Base-by-base conservation (phyloP, 2,888 invertebrate genomes). In the Cylloceria caligata region DNA sequence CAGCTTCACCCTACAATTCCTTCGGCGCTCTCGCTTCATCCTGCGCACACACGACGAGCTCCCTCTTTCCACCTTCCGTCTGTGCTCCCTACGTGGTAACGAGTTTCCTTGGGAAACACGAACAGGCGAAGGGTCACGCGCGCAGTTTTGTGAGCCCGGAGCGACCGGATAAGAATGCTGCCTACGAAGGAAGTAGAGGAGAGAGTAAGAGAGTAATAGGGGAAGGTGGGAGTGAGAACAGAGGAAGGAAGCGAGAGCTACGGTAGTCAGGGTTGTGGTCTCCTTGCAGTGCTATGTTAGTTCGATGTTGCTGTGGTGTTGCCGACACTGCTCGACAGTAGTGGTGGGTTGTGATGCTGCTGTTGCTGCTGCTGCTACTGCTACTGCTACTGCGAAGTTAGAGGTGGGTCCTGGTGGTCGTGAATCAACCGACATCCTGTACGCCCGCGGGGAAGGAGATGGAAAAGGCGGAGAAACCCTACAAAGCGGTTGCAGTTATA, bases 401-500 rank as follows among this genome's bases (percentile, higher is more conserved):
- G 65, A 65, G 64, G 57, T 78, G 69, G 47, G 39, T 75, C 68
- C 39, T 64, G 60, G 68, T 77, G 73, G 52, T 81, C 81, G 77
- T 81, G 81, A 81, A 77, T 77, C 77, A 77, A 81, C 77, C 73
- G 55, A 76, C 76, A 72, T 47, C 30, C 36, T 76, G 34, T 24
- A 71, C 47, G 21, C 47, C 9, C 60, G 36, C 21, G 49, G 36
- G 27, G 13, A 5, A 57, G 42, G 57, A 27, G 62, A 75, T 67
- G 77, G 39, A 57, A 64, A 72, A 75, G 77, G 72, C 72, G 57
- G 73, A 76, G 83, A 80, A 83, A 73, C 72, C 83, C 80, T 69
- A 80, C 83, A 84, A 84, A 85, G 79, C 84, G 80, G 83, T 78
- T 67, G 55, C 78, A 81, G 80, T 80, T 77, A 78, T 65, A 79